These are phyloP conservation scores for Whitmania pigra DNA, from an alignment of 1,140 invertebrate species.

Conservation along the genomic window DNA sequence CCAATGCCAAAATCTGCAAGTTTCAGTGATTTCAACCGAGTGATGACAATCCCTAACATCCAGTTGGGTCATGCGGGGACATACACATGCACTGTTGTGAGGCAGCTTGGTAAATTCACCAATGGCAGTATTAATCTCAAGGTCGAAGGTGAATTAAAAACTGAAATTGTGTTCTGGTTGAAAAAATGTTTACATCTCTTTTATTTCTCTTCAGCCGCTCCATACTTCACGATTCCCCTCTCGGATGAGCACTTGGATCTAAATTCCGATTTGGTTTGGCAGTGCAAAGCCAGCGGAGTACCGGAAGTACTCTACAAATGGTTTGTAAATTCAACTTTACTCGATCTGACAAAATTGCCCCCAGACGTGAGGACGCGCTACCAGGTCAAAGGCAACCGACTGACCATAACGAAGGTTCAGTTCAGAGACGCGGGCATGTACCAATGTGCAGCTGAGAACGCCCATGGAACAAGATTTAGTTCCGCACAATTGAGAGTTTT, in stretches of 20 bases:
- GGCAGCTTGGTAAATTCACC: slow-evolving; percentile 41
- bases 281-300: slow-evolving; percentile 51
- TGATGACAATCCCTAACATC: slow-evolving; percentile 70
- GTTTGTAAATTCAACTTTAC: slow-evolving; percentile 24
- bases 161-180: too few species aligned
- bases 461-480: slow-evolving; percentile 69
- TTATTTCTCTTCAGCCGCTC: slow-evolving; percentile 53
- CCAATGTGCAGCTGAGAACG: slow-evolving; percentile 80
- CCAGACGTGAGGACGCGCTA: slow-evolving; percentile 48
- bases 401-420: slow-evolving; percentile 57
- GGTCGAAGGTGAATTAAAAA: background rate
- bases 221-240: slow-evolving; percentile 68
- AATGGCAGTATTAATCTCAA: background rate
- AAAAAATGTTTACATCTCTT: background rate
- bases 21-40: slow-evolving; percentile 65
- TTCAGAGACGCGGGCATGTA: slow-evolving; percentile 77
- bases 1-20: slow-evolving; percentile 59
- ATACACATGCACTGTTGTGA: slow-evolving; percentile 71
- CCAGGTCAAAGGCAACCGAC: slow-evolving; percentile 64
- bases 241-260: slow-evolving; percentile 76
- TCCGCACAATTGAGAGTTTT: slow-evolving; percentile 72
- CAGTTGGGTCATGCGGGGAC: slow-evolving; percentile 83
- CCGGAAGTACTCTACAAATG: slow-evolving; percentile 31
- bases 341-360: background rate
- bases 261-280: slow-evolving; percentile 66